Conservation (phyloP, 2,113 vertebrate species). For the Pollachius pollachius region DNA sequence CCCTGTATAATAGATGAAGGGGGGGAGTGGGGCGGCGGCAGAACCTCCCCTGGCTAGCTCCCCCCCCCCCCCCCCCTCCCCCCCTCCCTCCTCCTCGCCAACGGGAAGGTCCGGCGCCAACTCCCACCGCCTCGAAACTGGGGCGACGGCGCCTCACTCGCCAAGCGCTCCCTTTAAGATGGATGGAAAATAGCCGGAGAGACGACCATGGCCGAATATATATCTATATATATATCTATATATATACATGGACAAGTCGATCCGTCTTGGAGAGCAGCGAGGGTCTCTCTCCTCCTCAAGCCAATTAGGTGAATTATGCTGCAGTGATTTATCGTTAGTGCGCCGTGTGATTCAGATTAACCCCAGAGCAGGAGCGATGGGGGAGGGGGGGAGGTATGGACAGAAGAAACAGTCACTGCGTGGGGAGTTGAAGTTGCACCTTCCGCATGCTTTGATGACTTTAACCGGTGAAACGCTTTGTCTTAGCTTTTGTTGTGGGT, state of each 20-base stretch:
- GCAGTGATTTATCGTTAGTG: conserved; percentile 3
- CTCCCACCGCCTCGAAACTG: neutral
- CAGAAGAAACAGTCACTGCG: too few species aligned
- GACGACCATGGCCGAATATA: too few species aligned
- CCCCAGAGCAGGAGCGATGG: neutral
- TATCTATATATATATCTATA: too few species aligned
- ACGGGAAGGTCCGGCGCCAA: neutral
- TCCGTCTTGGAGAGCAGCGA: too few species aligned
- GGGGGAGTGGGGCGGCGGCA: neutral
- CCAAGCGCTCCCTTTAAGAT: too few species aligned
- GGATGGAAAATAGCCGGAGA: too few species aligned
- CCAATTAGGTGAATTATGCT: conserved; percentile 12
- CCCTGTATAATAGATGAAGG: conserved; percentile 23
- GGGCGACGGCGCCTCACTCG: neutral
- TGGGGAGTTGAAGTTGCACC: too few species aligned
- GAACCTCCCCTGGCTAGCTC: conserved; percentile 17
- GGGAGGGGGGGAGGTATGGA: too few species aligned
- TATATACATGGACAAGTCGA: too few species aligned
- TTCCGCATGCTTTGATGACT: too few species aligned
- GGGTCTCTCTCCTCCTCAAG: neutral
- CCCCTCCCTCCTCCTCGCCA: neutral
- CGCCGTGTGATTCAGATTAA: neutral
- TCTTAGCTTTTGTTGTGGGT: too few species aligned
- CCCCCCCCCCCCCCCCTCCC: neutral
- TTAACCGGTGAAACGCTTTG: too few species aligned